Percentiles rank a stretch among this genome's conserved stretches.
phyloP scores from a whole-genome alignment of 2,888 invertebrate genomes.

The Cynaeus angustus region DNA sequence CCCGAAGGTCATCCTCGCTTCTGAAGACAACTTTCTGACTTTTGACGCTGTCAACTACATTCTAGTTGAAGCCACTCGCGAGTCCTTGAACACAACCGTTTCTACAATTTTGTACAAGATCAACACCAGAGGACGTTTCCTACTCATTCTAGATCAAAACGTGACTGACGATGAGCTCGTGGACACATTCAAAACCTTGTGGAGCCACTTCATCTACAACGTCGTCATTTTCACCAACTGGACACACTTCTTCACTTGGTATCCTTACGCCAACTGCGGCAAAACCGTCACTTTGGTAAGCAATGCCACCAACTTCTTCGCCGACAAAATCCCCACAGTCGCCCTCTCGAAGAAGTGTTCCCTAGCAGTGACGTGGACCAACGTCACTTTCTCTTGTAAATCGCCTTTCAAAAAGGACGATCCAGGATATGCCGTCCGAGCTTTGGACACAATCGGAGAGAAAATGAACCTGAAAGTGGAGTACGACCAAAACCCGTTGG shows the following conservation, averaged over 20 bases:
- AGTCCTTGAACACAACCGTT: no score
- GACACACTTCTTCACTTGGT: slow-evolving; percentile 31
- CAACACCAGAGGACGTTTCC: not conserved
- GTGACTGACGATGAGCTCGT: slow-evolving; percentile 16
- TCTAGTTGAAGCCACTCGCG: no score
- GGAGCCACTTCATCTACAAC: slow-evolving; percentile 17
- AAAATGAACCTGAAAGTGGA: not conserved
- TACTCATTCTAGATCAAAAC: not conserved
- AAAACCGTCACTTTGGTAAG: slow-evolving; percentile 7
- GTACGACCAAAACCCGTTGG: no score
- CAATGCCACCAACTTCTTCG: not conserved
- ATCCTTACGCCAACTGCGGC: slow-evolving; percentile 18
- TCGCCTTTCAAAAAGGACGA: not conserved
- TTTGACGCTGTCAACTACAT: no score
- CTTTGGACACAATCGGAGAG: slow-evolving; percentile 1
- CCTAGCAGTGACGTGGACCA: slow-evolving; percentile 1
- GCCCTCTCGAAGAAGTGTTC: not conserved
- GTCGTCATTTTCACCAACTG: slow-evolving; percentile 20
- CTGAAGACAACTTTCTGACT: no score
- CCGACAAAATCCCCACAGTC: not conserved
- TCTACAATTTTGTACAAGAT: not conserved
- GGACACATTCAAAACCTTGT: slow-evolving; percentile 16
- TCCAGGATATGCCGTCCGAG: not conserved
- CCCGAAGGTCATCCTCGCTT: no score
- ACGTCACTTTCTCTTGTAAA: not conserved